Conservation (phyloP, 2,797 vertebrate species). For the Falco biarmicus region DNA sequence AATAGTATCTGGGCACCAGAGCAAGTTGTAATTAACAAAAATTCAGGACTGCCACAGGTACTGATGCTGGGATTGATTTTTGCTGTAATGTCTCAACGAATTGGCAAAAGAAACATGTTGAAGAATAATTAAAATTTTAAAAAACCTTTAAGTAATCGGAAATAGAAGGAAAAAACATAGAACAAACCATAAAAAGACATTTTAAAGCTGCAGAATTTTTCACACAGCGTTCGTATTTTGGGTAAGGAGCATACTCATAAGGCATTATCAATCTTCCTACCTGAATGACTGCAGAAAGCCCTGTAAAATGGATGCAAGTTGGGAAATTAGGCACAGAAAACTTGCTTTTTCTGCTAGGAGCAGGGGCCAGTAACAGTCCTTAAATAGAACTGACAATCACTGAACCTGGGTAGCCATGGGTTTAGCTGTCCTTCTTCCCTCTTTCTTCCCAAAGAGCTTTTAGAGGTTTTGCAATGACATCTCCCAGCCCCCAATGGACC, state of each 20-base stretch:
- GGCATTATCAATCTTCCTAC: neutral
- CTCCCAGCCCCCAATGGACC: neutral
- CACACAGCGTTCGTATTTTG: neutral
- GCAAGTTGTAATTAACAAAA: neutral
- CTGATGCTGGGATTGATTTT: neutral
- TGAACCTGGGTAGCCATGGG: neutral
- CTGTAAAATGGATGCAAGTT: neutral
- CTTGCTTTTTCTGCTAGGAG: neutral
- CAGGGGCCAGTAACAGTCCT: neutral
- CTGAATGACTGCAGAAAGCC: neutral
- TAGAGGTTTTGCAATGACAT: neutral
- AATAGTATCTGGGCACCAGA: neutral
- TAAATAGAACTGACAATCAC: neutral
- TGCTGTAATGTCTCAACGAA: neutral
- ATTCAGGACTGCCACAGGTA: neutral
- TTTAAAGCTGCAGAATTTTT: neutral
- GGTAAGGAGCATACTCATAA: neutral
- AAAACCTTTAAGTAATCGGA: neutral
- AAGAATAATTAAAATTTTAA: neutral
- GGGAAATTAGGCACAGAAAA: neutral
- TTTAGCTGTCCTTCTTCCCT: neutral
- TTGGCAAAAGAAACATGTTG: neutral
- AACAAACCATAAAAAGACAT: neutral
- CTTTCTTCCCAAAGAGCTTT: neutral
- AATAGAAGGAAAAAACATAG: neutral